These are phyloP conservation scores for Bembecia ichneumoniformis DNA, from an alignment of 2,888 invertebrate genomes.

Conservation along the genomic window DNA sequence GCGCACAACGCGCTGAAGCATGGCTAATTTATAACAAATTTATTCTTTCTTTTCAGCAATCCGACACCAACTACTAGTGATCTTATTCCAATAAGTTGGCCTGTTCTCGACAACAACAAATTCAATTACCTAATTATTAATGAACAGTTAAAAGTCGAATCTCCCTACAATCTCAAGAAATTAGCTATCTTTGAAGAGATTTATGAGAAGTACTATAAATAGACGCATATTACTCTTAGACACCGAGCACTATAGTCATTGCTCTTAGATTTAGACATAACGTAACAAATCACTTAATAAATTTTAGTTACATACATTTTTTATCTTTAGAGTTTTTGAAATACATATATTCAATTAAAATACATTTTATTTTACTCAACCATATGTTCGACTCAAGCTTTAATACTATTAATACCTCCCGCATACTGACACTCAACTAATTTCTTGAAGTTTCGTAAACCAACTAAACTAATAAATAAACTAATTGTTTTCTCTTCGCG, in stretches of 20 bases:
- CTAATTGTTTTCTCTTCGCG: neutral
- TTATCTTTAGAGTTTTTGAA: constrained; percentile 2
- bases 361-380: too few species aligned
- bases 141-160: neutral
- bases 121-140: neutral
- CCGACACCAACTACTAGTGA: neutral
- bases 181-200: neutral
- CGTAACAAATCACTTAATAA: too few species aligned
- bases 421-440: constrained; percentile 7
- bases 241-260: too few species aligned
- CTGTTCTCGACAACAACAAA: neutral
- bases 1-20: too few species aligned
- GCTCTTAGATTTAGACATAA: too few species aligned
- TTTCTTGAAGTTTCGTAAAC: constrained; percentile 2
- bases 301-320: too few species aligned
- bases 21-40: too few species aligned
- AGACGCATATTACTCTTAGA: neutral
- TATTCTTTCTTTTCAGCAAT: constrained; percentile 3
- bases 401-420: too few species aligned
- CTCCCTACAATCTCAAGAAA: neutral
- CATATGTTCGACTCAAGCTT: too few species aligned
- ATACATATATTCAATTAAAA: too few species aligned
- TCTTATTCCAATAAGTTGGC: neutral
- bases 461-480: neutral
- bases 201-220: neutral